These are phyloP conservation scores for Akabosia matsudoensis DNA, from an alignment of 1,140 invertebrate species.

Conservation along the genomic window DNA sequence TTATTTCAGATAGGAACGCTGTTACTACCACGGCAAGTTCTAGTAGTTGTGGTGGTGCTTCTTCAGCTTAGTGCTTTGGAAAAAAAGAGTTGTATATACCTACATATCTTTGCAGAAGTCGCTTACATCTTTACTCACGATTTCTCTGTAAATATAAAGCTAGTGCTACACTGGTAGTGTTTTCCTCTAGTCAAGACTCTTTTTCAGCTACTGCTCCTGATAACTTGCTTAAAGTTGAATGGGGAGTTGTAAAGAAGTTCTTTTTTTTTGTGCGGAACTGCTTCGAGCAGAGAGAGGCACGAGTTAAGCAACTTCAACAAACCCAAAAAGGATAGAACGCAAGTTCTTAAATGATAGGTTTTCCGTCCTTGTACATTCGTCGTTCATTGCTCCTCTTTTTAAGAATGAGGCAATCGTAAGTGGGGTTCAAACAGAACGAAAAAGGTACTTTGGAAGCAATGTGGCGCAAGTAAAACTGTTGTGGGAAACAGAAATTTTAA, in stretches of 20 bases:
- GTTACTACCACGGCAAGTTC: too few species aligned
- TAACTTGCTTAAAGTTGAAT: constrained; percentile 21
- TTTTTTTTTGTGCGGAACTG: constrained; percentile 6
- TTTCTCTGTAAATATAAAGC: not conserved
- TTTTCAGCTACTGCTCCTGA: constrained; percentile 3
- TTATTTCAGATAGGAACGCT: constrained; percentile 18
- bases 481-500: too few species aligned
- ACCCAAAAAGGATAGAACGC: not conserved
- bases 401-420: too few species aligned
- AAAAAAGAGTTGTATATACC: not conserved
- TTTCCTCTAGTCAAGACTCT: not conserved
- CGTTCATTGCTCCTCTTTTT: too few species aligned
- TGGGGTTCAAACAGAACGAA: not conserved
- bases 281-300: not conserved
- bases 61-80: not conserved
- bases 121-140: not conserved
- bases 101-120: too few species aligned
- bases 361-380: not conserved
- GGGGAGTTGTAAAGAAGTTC: constrained; percentile 22
- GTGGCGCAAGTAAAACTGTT: too few species aligned
- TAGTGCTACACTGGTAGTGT: not conserved
- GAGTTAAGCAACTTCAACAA: not conserved
- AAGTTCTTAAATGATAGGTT: not conserved
- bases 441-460: too few species aligned
- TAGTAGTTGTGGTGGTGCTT: not conserved